Conservation (phyloP, 2,113 vertebrate species). For the Sinocyclocheilus rhinocerous region DNA sequence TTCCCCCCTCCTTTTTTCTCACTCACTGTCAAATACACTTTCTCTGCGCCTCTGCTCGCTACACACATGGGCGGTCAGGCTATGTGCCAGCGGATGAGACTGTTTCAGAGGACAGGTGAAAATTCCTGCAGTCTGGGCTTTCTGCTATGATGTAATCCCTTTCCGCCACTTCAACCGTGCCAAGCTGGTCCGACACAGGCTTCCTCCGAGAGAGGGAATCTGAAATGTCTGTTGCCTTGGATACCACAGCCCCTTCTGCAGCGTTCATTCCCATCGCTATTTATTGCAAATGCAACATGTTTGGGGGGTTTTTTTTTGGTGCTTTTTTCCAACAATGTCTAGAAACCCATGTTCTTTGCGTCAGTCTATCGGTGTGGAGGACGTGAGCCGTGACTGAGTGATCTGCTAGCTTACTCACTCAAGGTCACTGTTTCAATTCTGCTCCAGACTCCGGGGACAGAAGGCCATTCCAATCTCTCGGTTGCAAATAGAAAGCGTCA, state of each 20-base stretch:
- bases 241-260: constrained; percentile 47
- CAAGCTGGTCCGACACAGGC: constrained; percentile 45
- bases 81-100: not conserved
- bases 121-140: constrained; percentile 53
- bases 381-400: constrained; percentile 34
- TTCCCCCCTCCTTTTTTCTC: constrained; percentile 16
- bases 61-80: constrained; percentile 19
- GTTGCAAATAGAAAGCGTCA: constrained; percentile 42
- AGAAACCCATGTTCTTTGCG: not conserved
- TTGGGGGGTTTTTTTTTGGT: not conserved
- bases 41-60: not conserved
- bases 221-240: constrained; percentile 63
- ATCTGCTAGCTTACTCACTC: constrained; percentile 45
- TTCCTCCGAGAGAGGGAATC: constrained; percentile 47
- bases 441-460: constrained; percentile 37
- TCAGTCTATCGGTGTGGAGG: not conserved
- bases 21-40: constrained; percentile 19
- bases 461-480: constrained; percentile 42
- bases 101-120: constrained; percentile 46
- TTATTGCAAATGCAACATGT: not conserved
- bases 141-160: constrained; percentile 66
- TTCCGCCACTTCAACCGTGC: constrained; percentile 47
- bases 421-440: constrained; percentile 62
- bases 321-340: not conserved
- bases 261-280: not conserved